Base-by-base conservation (phyloP, 2,888 invertebrate species). In the Nymphalis polychloros region DNA sequence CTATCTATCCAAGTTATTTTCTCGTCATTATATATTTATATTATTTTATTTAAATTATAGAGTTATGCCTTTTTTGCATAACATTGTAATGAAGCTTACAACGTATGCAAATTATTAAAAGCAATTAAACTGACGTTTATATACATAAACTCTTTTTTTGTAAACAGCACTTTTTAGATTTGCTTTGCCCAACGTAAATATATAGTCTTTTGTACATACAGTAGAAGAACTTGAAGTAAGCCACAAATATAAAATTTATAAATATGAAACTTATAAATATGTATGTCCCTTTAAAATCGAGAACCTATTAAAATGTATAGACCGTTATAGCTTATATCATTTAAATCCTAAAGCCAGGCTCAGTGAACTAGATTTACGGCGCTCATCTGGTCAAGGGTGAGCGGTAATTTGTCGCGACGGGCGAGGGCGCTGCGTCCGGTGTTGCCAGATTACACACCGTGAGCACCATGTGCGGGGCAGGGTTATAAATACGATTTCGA, bases 371-470 rank as follows among this genome's bases (percentile, higher is more conserved):
- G 88, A 89, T 89, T 89, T 88, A 89, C 81, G 86, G 69, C 72
- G 81, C 85, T 89, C 88, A 89, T 88, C 89, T 87, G 88, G 87
- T 80, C 84, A 85, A 83, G 86, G 88, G 87, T 72, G 72, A 76
- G 74, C 74, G 79, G 83, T 85, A 82, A 87, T 87, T 86, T 87
- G 88, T 85, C 80, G 84, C 79, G 79, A 75, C 76, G 76, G 80
- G 76, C 73, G 76, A 73, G 73, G 71, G 61, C 48, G 50, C 23
- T 49, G 48, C 31, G 62, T 65, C 75, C 76, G 75, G 73, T 74
- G 75, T 74, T 75, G 70, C 73, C 72, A 65, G 73, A 67, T 68
- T 67, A 59, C 67, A 60, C 64, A 60, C 55, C 49, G 57, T 57
- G 35, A 55, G 57, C 57, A 41, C 57, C 64, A 68, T 66, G 68